A percentile compares a stretch with the other conserved stretches of the same genome.
Evolutionary conservation across 1,140 invertebrate species (phyloP).

Genomic region (Artemia franciscana): DNA sequence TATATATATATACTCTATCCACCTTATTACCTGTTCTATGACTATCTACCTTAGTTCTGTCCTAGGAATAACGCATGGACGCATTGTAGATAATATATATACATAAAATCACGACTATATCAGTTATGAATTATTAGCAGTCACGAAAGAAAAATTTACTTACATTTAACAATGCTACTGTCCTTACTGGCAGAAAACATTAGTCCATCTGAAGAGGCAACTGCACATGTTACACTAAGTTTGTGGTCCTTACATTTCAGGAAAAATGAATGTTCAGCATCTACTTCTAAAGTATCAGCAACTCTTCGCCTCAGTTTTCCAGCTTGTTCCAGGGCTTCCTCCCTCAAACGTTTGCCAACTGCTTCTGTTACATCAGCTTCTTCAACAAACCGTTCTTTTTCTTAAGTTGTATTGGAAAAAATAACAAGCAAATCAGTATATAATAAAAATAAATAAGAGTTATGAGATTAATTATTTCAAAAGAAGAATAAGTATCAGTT

Average conservation of each 20-base stretch:
- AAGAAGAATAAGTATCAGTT: no score
- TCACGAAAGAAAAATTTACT: conserved; percentile 13
- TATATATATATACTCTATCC: no score
- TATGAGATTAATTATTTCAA: no score
- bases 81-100: no score
- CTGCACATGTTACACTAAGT: conserved; percentile 53
- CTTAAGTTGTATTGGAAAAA: no score
- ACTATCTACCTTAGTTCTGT: no score
- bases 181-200: conserved; percentile 71
- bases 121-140: no score
- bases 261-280: conserved; percentile 22
- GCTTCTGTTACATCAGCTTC: conserved; percentile 33
- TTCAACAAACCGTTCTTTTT: conserved; percentile 35
- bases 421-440: no score
- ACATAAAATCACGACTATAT: no score
- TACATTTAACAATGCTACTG: conserved; percentile 64
- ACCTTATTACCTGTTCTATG: no score
- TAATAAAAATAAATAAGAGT: no score
- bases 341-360: conserved; percentile 42
- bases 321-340: conserved; percentile 61
- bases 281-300: conserved; percentile 35
- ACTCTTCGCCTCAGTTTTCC: conserved; percentile 47
- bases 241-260: conserved; percentile 47
- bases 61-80: no score
- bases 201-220: conserved; percentile 43